Evolutionary conservation across 1,140 invertebrate species (phyloP).

Genomic region (Melanaphis sacchari): DNA sequence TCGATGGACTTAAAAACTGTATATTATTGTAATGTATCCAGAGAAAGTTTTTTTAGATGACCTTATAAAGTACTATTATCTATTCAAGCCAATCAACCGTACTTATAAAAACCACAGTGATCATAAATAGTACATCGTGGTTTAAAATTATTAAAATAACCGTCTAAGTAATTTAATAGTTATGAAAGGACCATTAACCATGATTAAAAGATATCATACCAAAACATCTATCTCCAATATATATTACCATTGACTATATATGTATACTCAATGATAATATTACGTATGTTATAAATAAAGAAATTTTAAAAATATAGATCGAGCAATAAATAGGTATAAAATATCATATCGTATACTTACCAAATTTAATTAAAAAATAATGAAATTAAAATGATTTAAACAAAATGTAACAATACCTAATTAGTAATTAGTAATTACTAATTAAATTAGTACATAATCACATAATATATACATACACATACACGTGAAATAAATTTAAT

Average conservation of each 20-base stretch:
- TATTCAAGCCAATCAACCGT: constrained; percentile 15
- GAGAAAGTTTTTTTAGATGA: not conserved
- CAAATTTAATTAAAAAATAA: no score
- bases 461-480: no score
- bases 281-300: no score
- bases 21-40: not conserved
- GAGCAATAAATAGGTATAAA: not conserved
- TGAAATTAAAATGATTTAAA: no score
- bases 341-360: not conserved
- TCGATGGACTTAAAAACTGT: not conserved
- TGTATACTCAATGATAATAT: no score
- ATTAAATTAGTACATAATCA: no score
- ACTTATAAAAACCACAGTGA: constrained; percentile 7
- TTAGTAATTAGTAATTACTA: no score
- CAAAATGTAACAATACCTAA: no score
- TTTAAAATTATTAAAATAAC: not conserved
- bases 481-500: no score
- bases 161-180: not conserved
- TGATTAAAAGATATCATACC: not conserved
- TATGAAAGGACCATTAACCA: not conserved
- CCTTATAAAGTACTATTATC: constrained; percentile 7
- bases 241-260: no score
- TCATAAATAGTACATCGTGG: not conserved
- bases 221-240: not conserved
- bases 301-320: not conserved